A percentile compares a stretch with the other conserved stretches of the same genome.
Conservation (phyloP, 2,888 invertebrate genomes). For the Coremacera marginata region DNA sequence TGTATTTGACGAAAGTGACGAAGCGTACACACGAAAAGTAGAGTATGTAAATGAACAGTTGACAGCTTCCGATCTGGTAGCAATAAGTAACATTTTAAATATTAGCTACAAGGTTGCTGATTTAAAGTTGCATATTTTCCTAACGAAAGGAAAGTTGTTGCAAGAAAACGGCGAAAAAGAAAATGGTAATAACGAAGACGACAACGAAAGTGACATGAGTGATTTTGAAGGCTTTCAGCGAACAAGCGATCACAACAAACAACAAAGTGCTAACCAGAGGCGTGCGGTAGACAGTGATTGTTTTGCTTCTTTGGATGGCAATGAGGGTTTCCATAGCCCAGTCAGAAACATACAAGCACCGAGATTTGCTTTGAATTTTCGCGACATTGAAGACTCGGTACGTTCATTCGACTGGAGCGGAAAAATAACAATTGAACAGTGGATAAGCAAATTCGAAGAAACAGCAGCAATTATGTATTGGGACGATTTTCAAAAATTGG, state of each 20-base stretch:
- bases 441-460: too few relatives aligned
- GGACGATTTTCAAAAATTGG: too few relatives aligned
- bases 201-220: not conserved
- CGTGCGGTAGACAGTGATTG: not conserved
- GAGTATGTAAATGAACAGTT: not conserved
- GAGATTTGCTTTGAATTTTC: not conserved
- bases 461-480: too few relatives aligned
- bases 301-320: not conserved
- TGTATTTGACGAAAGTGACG: too few relatives aligned
- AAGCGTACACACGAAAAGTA: not conserved
- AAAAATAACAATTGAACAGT: conserved; percentile 20
- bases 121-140: not conserved
- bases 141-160: not conserved
- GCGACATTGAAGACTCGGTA: too few relatives aligned
- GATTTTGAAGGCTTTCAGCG: not conserved
- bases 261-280: not conserved
- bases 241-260: not conserved
- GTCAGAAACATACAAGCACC: not conserved
- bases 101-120: not conserved
- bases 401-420: not conserved
- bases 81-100: conserved; percentile 1
- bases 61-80: not conserved
- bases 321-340: not conserved
- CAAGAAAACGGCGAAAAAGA: not conserved
- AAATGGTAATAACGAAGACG: not conserved